Evolutionary conservation across 2,113 vertebrate species (phyloP).

Genomic region (Microcebus griseorufus): DNA sequence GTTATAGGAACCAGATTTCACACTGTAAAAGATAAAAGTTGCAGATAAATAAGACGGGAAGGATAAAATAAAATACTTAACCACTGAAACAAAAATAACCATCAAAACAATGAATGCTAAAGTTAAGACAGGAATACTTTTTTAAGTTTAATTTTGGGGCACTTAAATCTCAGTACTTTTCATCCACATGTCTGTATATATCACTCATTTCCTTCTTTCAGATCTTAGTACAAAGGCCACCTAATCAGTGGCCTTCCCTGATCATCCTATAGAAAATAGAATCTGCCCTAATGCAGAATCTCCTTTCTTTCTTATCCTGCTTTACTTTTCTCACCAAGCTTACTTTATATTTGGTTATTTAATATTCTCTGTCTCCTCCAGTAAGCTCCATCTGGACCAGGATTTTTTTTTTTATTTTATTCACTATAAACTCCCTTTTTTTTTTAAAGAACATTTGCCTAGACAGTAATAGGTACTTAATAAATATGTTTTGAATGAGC

Average conservation of each 20-base stretch:
- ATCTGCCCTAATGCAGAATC: background rate
- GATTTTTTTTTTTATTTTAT: background rate
- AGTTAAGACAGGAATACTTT: background rate
- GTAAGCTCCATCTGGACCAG: background rate
- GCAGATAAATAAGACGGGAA: background rate
- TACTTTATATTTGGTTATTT: background rate
- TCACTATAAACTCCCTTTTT: background rate
- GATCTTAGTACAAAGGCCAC: background rate
- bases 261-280: background rate
- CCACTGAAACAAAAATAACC: background rate
- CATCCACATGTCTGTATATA: background rate
- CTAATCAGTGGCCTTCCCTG: background rate
- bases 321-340: background rate
- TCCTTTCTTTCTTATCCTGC: background rate
- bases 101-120: background rate
- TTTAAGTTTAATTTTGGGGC: background rate
- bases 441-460: background rate
- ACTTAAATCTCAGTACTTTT: background rate
- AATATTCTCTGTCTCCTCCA: background rate
- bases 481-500: background rate
- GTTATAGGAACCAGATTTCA: background rate
- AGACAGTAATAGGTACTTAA: background rate
- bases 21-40: background rate
- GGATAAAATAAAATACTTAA: background rate
- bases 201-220: background rate